Conservation (phyloP, 2,113 vertebrate genomes). For the Myotis yumanensis region DNA sequence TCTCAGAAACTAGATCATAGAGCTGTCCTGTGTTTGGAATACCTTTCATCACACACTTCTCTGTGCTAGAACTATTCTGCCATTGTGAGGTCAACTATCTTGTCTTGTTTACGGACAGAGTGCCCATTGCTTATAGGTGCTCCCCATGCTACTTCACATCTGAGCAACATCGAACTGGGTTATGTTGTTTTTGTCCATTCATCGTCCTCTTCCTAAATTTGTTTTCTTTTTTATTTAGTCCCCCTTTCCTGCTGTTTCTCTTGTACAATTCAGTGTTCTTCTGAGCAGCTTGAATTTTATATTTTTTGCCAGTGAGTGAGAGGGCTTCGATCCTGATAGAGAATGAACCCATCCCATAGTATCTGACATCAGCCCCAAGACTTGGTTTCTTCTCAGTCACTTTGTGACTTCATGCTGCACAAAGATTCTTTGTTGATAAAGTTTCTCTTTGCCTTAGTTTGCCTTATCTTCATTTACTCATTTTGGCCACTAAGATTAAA, state of each 20-base stretch:
- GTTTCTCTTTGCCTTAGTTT: slow-evolving; percentile 22
- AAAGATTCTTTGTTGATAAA: not conserved
- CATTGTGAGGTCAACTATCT: not conserved
- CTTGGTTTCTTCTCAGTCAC: not conserved
- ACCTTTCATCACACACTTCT: not conserved
- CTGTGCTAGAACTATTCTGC: not conserved
- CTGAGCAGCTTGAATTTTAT: not conserved
- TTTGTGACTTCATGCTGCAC: not conserved
- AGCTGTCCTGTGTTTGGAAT: not conserved
- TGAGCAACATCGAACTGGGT: not conserved
- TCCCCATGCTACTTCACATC: not conserved
- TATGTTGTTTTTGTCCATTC: slow-evolving; percentile 10
- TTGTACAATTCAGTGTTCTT: not conserved
- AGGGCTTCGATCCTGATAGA: not conserved
- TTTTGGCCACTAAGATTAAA: not conserved
- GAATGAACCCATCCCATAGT: not conserved
- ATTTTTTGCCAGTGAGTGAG: not conserved
- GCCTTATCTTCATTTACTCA: not conserved
- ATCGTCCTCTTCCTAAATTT: not conserved
- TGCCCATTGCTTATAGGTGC: not conserved
- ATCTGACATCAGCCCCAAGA: not conserved
- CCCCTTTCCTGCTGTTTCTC: not conserved
- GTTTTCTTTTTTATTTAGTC: not conserved
- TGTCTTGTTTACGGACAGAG: not conserved
- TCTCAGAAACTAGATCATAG: not conserved